Evolutionary conservation across 1,140 invertebrate genomes (phyloP).

Genomic region (Ceratitis capitata): DNA sequence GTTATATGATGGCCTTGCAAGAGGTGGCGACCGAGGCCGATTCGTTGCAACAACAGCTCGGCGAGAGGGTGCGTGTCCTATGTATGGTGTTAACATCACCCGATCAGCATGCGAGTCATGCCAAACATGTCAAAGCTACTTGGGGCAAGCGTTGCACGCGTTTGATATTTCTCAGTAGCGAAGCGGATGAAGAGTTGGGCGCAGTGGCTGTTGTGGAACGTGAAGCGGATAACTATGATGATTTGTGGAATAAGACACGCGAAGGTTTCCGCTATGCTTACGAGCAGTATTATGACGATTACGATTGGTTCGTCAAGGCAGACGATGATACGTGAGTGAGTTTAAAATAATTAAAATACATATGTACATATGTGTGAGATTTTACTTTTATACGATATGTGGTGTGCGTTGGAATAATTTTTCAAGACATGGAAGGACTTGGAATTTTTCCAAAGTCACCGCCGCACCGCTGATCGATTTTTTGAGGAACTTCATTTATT

Average conservation of each 20-base stretch:
- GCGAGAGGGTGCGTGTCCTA: slow-evolving; percentile 78
- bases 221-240: slow-evolving; percentile 81
- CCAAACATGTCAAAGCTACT: slow-evolving; percentile 89
- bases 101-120: slow-evolving; percentile 86
- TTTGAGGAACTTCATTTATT: too few relatives aligned
- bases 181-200: slow-evolving; percentile 70
- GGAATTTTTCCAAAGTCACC: too few relatives aligned
- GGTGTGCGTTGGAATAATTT: too few relatives aligned
- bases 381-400: too few relatives aligned
- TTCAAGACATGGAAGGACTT: too few relatives aligned
- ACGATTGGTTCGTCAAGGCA: slow-evolving; percentile 94
- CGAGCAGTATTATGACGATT: slow-evolving; percentile 79
- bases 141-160: slow-evolving; percentile 94
- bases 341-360: not conserved
- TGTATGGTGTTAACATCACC: slow-evolving; percentile 97
- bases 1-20: slow-evolving; percentile 9
- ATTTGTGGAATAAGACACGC: slow-evolving; percentile 94
- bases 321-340: slow-evolving; percentile 89
- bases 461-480: too few relatives aligned
- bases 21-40: not conserved
- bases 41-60: slow-evolving; percentile 40
- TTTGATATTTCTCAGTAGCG: slow-evolving; percentile 87
- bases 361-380: too few relatives aligned
- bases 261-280: slow-evolving; percentile 89
- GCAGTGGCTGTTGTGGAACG: slow-evolving; percentile 71